These are phyloP conservation scores for Tupaia tana DNA, from an alignment of 2,113 vertebrate genomes.

Conservation along the genomic window DNA sequence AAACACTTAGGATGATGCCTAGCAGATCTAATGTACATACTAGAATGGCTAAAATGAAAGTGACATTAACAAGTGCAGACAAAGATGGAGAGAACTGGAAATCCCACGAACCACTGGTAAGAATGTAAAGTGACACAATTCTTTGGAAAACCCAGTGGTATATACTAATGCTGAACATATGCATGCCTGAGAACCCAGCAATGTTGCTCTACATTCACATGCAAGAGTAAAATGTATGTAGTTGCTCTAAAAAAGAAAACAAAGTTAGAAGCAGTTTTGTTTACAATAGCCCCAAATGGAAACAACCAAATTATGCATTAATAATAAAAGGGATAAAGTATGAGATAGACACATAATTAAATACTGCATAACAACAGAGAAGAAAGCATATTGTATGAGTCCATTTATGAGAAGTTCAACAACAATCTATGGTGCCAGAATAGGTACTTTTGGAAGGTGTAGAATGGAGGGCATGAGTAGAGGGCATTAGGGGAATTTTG, in stretches of 20 bases:
- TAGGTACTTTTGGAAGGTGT: too few relatives aligned
- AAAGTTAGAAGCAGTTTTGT: neutral
- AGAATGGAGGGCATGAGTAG: fast-evolving
- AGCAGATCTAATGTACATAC: neutral
- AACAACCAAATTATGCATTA: neutral
- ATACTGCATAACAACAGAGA: neutral
- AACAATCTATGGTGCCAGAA: neutral
- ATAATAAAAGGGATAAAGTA: neutral
- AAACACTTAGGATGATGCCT: neutral
- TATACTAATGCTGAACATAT: neutral
- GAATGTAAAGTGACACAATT: neutral
- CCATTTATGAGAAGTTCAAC: neutral
- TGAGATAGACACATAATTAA: neutral
- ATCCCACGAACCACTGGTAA: too few relatives aligned
- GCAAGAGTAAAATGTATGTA: neutral
- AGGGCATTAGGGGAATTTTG: neutral
- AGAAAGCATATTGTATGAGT: neutral
- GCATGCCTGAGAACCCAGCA: too few relatives aligned
- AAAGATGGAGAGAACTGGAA: too few relatives aligned
- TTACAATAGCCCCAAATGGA: neutral
- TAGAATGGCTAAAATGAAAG: neutral
- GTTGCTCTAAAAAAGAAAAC: neutral
- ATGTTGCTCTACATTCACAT: neutral
- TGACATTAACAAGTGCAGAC: neutral
- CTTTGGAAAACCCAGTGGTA: neutral